These are phyloP conservation scores for Gracilinanus agilis DNA, from an alignment of 2,113 vertebrate genomes.

Conservation along the genomic window DNA sequence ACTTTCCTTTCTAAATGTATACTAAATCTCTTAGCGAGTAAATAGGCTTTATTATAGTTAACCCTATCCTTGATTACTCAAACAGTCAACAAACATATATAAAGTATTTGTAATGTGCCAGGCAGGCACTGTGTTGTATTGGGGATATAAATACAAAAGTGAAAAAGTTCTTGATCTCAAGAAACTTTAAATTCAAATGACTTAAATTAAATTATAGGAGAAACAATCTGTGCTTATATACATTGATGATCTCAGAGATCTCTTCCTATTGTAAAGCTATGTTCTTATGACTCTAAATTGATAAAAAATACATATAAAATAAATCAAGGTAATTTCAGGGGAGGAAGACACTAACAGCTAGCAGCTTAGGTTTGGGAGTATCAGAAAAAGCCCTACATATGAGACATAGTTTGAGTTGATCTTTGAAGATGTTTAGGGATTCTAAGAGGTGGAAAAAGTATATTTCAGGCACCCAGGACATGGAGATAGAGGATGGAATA, in stretches of 20 bases:
- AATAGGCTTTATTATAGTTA: neutral
- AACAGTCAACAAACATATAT: neutral
- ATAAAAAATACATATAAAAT: neutral
- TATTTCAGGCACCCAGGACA: neutral
- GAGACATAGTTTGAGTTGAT: neutral
- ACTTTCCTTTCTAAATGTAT: constrained; percentile 16
- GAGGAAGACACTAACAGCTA: neutral
- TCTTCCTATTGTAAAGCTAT: neutral
- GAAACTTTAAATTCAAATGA: neutral
- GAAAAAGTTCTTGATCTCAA: neutral
- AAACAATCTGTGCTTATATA: neutral
- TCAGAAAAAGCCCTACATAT: neutral
- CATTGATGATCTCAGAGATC: neutral
- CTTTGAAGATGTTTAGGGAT: neutral
- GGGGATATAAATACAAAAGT: neutral
- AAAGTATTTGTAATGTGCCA: neutral
- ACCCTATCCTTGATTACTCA: neutral
- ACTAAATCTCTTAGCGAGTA: neutral
- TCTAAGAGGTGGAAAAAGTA: neutral
- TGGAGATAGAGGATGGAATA: neutral
- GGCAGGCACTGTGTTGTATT: neutral
- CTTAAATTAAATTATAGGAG: too few relatives aligned
- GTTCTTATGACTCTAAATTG: neutral
- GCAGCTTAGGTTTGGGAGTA: rapidly evolving
- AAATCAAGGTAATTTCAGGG: neutral